Evolutionary conservation across 2,888 invertebrate genomes (phyloP), one percentile per base, ranked within the genome.

Genomic region (Notodonta dromedarius): DNA sequence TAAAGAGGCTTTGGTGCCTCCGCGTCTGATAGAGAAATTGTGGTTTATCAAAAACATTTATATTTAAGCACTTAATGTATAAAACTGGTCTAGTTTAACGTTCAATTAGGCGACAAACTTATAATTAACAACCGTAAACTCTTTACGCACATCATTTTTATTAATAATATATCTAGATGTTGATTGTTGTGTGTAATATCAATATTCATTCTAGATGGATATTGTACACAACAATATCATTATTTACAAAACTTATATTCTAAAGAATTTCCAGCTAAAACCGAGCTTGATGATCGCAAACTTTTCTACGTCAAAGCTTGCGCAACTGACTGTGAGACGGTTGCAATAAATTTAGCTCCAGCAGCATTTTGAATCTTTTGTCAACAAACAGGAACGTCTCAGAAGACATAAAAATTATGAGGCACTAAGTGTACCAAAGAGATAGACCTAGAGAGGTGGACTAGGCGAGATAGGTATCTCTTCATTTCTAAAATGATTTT

Each of bases 291-390:
- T 65, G 63, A 59, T 62, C 42, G 35, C 56, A 42, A 69, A 66
- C 61, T 63, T 65, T 66, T 63, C 59, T 55, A 39, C 59, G 65
- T 60, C 58, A 63, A 71, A 65, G 56, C 57, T 62, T 61, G 62
- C 60, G 63, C 62, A 65, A 73, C 63, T 65, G 57, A 63, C 61
- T 66, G 63, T 65, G 63, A 70, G 67, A 69, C 57, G 60, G 42
- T 61, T 65, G 35, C 60, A 65, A 74, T 75, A 75, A 73, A 75
- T 73, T 73, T 12, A 57, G 14, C 53, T 63, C 46, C 63, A 63
- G 59, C 63, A 54, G 59, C 63, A 54, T 69, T 66, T 60, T 62
- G 11, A 62, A 42, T 63, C 13, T n/a, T 60, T 40, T 58, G 51
- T 56, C 53, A 55, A 9, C 0, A 40, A 8, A 3, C 7, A 54